Conservation (phyloP, 2,797 vertebrate species). For the Esox lucius region DNA sequence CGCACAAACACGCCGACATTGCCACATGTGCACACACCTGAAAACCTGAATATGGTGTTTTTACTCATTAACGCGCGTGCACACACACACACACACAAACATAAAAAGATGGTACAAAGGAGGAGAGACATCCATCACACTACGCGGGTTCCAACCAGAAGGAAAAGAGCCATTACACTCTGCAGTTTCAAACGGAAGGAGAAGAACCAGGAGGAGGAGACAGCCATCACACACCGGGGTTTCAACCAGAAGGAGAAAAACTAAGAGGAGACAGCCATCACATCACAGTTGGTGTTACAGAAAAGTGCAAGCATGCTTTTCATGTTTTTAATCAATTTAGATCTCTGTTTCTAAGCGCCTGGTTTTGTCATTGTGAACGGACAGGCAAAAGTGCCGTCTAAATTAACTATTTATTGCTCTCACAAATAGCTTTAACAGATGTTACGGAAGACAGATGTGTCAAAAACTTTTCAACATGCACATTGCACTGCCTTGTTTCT, state of each 20-base stretch:
- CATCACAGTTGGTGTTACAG: conserved; percentile 4
- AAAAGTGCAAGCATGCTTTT: conserved; percentile 30
- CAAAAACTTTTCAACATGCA: not conserved
- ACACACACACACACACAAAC: conserved; percentile 12
- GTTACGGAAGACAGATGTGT: not conserved
- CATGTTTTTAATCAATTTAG: conserved; percentile 40
- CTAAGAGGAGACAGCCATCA: no score
- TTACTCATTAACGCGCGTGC: not conserved
- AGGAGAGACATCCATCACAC: no score
- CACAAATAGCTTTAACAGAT: conserved; percentile 7
- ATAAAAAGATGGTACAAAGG: not conserved
- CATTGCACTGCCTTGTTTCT: not conserved
- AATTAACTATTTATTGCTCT: conserved; percentile 28
- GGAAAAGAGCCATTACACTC: no score
- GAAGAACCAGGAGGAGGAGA: no score
- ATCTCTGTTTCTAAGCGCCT: conserved; percentile 36
- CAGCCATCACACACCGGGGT: no score
- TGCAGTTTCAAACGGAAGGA: no score
- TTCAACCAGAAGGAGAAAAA: no score
- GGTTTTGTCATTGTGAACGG: conserved; percentile 24
- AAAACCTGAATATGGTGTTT: not conserved
- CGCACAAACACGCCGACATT: conserved; percentile 8
- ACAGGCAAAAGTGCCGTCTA: conserved; percentile 36
- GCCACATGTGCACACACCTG: conserved; percentile 3
- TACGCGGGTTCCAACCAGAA: no score